phyloP scores from a whole-genome alignment of 2,888 invertebrate species.

The Tiphia femorata region DNA sequence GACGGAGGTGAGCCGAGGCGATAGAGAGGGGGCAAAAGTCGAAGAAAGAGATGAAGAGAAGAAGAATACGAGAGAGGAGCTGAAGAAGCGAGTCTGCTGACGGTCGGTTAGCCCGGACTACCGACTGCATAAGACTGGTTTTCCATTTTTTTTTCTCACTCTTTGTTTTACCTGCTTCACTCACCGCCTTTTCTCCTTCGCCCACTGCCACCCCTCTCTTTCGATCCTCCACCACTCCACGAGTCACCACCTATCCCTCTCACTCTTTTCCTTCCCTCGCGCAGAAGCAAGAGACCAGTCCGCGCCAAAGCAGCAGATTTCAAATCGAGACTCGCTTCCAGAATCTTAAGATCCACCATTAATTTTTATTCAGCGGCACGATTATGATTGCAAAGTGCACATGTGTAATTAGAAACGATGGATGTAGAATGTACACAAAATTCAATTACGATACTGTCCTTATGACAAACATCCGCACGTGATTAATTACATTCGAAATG shows the following conservation, averaged over 20 bases:
- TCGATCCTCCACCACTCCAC: not conserved
- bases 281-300: too few relatives aligned
- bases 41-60: constrained; percentile 17
- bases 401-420: too few relatives aligned
- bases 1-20: constrained; percentile 22
- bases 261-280: too few relatives aligned
- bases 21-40: constrained; percentile 24
- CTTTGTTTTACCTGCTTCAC: constrained; percentile 54
- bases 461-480: too few relatives aligned
- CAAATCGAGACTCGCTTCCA: too few relatives aligned
- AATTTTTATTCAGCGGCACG: too few relatives aligned
- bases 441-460: too few relatives aligned
- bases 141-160: constrained; percentile 53
- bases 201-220: not conserved
- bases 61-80: constrained; percentile 22
- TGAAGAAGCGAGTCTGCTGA: constrained; percentile 26
- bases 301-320: too few relatives aligned
- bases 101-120: constrained; percentile 37
- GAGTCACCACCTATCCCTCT: not conserved
- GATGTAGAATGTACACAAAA: too few relatives aligned
- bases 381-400: too few relatives aligned
- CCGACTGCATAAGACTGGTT: constrained; percentile 55
- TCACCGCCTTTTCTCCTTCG: constrained; percentile 1
- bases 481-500: too few relatives aligned
- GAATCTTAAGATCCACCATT: too few relatives aligned